These are phyloP conservation scores for Netelia fuscicornis DNA, from an alignment of 2,888 invertebrate genomes.

Conservation along the genomic window DNA sequence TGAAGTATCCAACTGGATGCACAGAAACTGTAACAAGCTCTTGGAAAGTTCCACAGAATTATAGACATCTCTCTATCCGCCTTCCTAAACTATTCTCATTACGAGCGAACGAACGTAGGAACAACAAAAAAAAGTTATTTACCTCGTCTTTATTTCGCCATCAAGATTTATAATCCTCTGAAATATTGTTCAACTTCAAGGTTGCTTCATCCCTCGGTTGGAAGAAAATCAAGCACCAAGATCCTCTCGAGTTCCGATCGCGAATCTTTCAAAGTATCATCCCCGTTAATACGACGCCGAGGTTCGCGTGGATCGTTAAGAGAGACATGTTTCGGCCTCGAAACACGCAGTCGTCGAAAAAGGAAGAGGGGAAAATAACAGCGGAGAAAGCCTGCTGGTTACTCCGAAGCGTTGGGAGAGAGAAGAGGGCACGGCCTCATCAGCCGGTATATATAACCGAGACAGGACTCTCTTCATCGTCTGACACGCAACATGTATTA, in stretches of 20 bases:
- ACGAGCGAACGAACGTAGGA: neutral
- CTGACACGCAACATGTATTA: slow-evolving; percentile 60
- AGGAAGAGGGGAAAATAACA: slow-evolving; percentile 24
- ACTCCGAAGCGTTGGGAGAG: slow-evolving; percentile 41
- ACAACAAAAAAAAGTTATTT: neutral
- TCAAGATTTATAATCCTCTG: neutral
- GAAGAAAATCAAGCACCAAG: neutral
- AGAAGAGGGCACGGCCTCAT: slow-evolving; percentile 33
- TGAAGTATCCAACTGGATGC: neutral
- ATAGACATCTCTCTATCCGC: neutral
- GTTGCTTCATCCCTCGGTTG: neutral
- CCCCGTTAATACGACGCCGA: slow-evolving; percentile 31
- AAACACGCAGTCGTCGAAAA: slow-evolving; percentile 1
- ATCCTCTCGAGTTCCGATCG: too few relatives aligned
- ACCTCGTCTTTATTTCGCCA: neutral
- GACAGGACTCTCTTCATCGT: slow-evolving; percentile 52
- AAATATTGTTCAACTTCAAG: neutral
- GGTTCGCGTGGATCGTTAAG: slow-evolving; percentile 32
- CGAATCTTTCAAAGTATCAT: slow-evolving; percentile 5
- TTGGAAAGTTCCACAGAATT: neutral
- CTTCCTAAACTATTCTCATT: too few relatives aligned
- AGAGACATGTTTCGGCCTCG: slow-evolving; percentile 13
- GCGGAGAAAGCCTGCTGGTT: slow-evolving; percentile 31
- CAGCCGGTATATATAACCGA: slow-evolving; percentile 11
- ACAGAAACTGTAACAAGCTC: slow-evolving; percentile 14